Conservation (phyloP, 2,888 invertebrate species). For the Microctonus hyperodae region DNA sequence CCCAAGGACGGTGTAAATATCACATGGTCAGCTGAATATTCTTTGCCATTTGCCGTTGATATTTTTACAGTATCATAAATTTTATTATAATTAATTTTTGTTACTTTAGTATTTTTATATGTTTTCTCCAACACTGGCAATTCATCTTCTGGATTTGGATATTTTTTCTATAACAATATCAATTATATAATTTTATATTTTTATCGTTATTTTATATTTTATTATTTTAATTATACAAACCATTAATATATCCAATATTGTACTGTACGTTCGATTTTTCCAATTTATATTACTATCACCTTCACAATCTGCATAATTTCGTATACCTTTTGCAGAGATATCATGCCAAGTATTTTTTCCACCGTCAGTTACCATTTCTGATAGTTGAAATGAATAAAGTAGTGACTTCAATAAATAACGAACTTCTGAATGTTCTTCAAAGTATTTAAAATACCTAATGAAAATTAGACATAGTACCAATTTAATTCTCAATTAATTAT, state of each 20-base stretch:
- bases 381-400: slow-evolving; percentile 29
- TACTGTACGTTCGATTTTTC: slow-evolving; percentile 50
- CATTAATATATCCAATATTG: slow-evolving; percentile 53
- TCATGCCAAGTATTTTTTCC: slow-evolving; percentile 42
- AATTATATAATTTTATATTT: background rate
- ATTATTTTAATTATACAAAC: slow-evolving; percentile 36
- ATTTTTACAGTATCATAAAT: slow-evolving; percentile 38
- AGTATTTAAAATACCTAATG: slow-evolving; percentile 36
- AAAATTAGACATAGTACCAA: no score
- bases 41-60: slow-evolving; percentile 63
- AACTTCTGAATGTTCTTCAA: slow-evolving; percentile 38
- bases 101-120: slow-evolving; percentile 47
- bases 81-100: slow-evolving; percentile 45
- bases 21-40: slow-evolving; percentile 69
- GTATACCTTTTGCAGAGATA: slow-evolving; percentile 21
- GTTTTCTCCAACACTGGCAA: slow-evolving; percentile 51
- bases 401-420: slow-evolving; percentile 35
- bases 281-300: slow-evolving; percentile 49
- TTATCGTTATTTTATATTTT: slow-evolving; percentile 9
- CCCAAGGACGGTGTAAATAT: slow-evolving; percentile 76
- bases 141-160: slow-evolving; percentile 50
- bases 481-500: no score
- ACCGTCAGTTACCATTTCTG: slow-evolving; percentile 32
- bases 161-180: slow-evolving; percentile 48
- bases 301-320: slow-evolving; percentile 14